Conservation (phyloP, 2,888 invertebrate species). For the Eupithecia insigniata region DNA sequence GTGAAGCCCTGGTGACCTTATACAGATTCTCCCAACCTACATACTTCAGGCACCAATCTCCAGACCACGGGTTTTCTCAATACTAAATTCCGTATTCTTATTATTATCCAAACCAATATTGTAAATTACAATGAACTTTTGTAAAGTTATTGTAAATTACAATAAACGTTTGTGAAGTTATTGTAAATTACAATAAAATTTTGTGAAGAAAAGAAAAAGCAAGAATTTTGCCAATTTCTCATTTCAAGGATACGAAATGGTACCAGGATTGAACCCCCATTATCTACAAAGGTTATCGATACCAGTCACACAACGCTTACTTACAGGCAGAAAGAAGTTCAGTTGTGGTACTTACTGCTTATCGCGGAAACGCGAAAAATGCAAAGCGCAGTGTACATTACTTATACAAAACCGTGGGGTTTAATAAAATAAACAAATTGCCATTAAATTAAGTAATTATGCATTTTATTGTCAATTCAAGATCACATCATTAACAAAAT, state of each 20-base stretch:
- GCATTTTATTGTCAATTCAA: neutral
- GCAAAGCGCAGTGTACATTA: constrained; percentile 14
- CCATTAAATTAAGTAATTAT: neutral
- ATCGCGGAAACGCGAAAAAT: constrained; percentile 25
- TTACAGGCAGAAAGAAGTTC: constrained; percentile 53
- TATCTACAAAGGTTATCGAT: constrained; percentile 56
- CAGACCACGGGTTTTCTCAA: no score
- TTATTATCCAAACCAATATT: no score
- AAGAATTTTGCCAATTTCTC: neutral
- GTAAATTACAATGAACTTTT: no score
- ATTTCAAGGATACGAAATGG: constrained; percentile 2
- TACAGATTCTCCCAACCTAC: neutral
- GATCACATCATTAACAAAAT: neutral
- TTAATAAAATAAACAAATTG: neutral
- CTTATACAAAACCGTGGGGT: neutral
- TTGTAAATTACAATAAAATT: no score
- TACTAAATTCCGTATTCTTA: no score
- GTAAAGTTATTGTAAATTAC: no score
- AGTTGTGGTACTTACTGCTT: constrained; percentile 67
- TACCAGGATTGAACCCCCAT: constrained; percentile 50
- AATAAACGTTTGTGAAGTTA: no score
- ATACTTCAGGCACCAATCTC: neutral
- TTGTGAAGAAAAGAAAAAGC: neutral
- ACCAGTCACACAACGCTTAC: constrained; percentile 65
- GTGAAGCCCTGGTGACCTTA: neutral